Base-by-base conservation (phyloP, 2,888 invertebrate genomes). In the Nomada flava region DNA sequence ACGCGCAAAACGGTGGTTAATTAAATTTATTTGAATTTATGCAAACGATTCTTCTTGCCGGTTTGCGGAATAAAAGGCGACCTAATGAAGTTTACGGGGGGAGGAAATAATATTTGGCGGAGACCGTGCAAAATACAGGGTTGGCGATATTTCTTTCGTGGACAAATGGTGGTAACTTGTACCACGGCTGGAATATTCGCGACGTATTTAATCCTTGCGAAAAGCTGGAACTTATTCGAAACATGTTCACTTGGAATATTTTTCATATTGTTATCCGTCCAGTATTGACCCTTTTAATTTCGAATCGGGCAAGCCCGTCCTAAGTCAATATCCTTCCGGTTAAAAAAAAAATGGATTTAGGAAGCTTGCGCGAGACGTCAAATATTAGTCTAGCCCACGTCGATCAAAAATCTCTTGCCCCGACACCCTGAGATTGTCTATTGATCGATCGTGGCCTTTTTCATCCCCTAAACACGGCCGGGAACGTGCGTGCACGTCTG, bases 221-320 rank as follows among this genome's bases (percentile, higher is more conserved):
- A 57, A 79, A 79, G 65, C 7, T 65, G n/a, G 67, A 44, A 29
- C 57, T 82, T 76, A 76, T 71, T 72, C 57, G 50, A 44, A 36
- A 36, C 36, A 5, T 5, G 36, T 7, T 36, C 26, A 7, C 36
- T 36, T 36, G 36, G 36, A 0, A 36, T 0, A 36, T 36, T 7
- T 36, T 36, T 29, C 7, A 7, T 5, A 29, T 0, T 29, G 29
- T 7, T 29, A 29, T 29, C 7, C 29, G 29, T 36, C 36, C 36
- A 36, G 36, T 36, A 36, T 36, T 36, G 36, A 36, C 36, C 36
- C 9, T 7, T 36, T 36, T 36, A 36, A 36, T 36, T 36, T 36
- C 36, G 36, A 7, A 7, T 36, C 7, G 7, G 36, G 36, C 36
- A 36, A 36, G 36, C 36, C 36, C 7, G 36, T 36, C 36, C 36